Base-by-base conservation (phyloP, 2,797 vertebrate species). In the Babyrousa celebensis region DNA sequence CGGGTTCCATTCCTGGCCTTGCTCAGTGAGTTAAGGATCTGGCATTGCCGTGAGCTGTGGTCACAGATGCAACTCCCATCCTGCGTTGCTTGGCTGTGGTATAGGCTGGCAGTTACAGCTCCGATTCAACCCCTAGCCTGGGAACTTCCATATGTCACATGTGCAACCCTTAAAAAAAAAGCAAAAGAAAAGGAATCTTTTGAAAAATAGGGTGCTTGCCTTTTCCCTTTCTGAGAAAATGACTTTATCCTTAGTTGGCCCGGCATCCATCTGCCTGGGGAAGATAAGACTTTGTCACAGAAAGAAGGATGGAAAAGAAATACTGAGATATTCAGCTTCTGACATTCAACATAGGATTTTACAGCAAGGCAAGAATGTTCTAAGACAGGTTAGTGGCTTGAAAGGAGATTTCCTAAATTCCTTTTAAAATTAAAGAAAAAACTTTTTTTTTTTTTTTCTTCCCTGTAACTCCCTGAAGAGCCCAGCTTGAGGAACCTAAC, bases 331-430 rank as follows among this genome's bases (percentile, higher is more conserved):
- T 32, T 85, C 43, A 79, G 23, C 40, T 92, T 74, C 43, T 89
- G 68, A 63, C 54, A 74, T 80, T 90, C 80, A 80, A 75, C 85
- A 62, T 79, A 56, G 85, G 60, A 85, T 89, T 96, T 62, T 92
- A 68, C 17, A 75, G 80, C 56, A 88, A 96, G 60, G 68, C 74
- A 85, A 84, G 43, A 48, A 84, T 36, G 78, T 94, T 52, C 32
- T 74, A 92, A 92, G 63, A 78, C 65, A 94, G 72, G 65, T 79
- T 32, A 78, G 56, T 88, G 29, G 32, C 63, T 88, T 84, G 52
- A 84, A 89, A 89, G 83, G 85, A 54, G 36, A 84, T 92, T 90
- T 93, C 67, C 67, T 93, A 80, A 86, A 85, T 82, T 93, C 54
- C n/a, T 89, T 82, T 75, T 62, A 70, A 77, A 6, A 56, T 36